Conservation (phyloP, 2,888 invertebrate genomes). For the Schizaphis graminum region DNA sequence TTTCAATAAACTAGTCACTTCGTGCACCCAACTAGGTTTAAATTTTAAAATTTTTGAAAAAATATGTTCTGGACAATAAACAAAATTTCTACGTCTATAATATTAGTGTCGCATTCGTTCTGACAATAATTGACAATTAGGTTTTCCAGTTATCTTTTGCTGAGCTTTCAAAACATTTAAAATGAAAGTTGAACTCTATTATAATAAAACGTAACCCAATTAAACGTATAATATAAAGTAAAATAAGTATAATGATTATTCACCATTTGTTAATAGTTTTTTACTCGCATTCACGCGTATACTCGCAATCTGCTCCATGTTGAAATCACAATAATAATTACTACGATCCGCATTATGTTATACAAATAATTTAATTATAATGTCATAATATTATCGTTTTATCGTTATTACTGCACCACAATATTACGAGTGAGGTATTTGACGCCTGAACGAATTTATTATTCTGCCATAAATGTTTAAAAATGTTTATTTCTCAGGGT, state of each 20-base stretch:
- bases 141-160: background rate
- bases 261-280: background rate
- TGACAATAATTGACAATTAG: background rate
- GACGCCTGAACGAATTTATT: conserved; percentile 8
- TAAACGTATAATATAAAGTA: too few relatives aligned
- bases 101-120: background rate
- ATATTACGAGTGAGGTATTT: background rate
- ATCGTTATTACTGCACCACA: background rate
- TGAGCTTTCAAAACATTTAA: background rate
- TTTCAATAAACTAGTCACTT: background rate
- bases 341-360: background rate
- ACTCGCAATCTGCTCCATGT: background rate
- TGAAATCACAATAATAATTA: background rate
- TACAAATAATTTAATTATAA: too few relatives aligned
- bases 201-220: background rate
- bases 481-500: conserved; percentile 16
- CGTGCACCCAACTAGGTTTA: background rate
- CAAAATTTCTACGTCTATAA: background rate
- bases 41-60: background rate
- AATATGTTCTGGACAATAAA: background rate
- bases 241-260: too few relatives aligned
- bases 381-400: background rate
- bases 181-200: background rate
- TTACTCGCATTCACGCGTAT: background rate
- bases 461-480: background rate